Evolutionary conservation across 2,113 vertebrate species (phyloP), one percentile per base, ranked within the genome.

Genomic region (Seriola dumerili): DNA sequence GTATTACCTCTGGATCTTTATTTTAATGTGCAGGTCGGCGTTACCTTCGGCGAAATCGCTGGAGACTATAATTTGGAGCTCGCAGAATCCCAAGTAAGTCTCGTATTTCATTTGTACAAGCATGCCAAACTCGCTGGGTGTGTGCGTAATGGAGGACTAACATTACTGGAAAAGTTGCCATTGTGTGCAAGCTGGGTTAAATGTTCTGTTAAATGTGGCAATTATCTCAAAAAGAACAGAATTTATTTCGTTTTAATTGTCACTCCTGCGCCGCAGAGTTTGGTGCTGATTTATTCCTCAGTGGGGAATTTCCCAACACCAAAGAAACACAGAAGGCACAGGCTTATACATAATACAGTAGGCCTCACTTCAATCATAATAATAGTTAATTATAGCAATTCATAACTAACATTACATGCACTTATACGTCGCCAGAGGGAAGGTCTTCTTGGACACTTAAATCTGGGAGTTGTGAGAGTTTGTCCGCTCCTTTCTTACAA

Each of bases 1-100:
- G 86, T 94, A 94, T 93, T 95, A 94, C 88, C 92, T 95, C 76
- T 95, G 95, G 95, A 95, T 95, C 90, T 93, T 91, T 93, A 93
- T 94, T 84, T 73, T 95, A 75, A 87, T 93, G 76, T 94, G 94
- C 91, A 94, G 94, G 89, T 93, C 93, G 74, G 87, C 88, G 74
- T 48, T 93, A 65, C 91, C 90, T 32, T 92, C 92, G 6, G 94
- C 95, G 4, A 96, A 94, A 4, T 93, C 94, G 29, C 72, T 96
- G 93, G 94, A 96, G 81, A 93, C 95, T 73, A 95, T 96, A 17
- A 94, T 95, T 34, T 96, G 95, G 95, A 95, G 87, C 94, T 93
- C 95, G 14, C 94, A 94, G 80, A 96, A 96, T 83, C 48, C 87
- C 78, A 95, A 94, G 95, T 96, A 95, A 95, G 95, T 94, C 80